Evolutionary conservation across 37 sponge, comb jelly and placozoan species (phyloP), one percentile per base, ranked within the genome.

Genomic region (Diacarnus erythraeanus): DNA sequence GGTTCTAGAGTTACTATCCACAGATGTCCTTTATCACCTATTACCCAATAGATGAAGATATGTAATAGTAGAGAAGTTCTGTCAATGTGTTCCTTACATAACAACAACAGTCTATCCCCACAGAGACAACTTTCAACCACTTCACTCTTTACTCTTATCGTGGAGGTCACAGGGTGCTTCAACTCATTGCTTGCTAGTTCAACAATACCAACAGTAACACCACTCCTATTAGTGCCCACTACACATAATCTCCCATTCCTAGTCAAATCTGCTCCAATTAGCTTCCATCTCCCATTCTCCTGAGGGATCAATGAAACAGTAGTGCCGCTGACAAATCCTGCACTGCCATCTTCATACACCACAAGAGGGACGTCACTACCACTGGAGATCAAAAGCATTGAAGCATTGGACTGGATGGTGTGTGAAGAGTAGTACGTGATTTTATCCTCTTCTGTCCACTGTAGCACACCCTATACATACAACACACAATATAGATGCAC

Each of bases 41-140:
- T 18, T 3, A 10, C 60, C 6, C 4, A 3, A 59, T 27, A 10
- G 18, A 10, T 3, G 4, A 10, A 27, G 26, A 27, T 27, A 27
- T 4, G 6, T 17, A 10, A 27, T n/a, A 59, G 60, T 3, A 59
- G 4, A n/a, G n/a, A n/a, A n/a, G n/a, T n/a, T n/a, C n/a, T n/a
- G n/a, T n/a, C n/a, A n/a, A n/a, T n/a, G n/a, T n/a, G n/a, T n/a
- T 2, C 29, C 66, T 65, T 35, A 65, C 66, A 65, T 31, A 65
- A 30, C 33, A 65, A 15, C 66, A 18, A 65, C 30, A 25, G 33
- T 35, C 33, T 26, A 35, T 65, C 66, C 17, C 34, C 66, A 65
- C 66, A 65, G 35, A 65, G 35, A 65, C 66, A 65, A 30, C 66
- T 31, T 17, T 35, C 31, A 26, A 65, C 33, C 66, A 65, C 33